Evolutionary conservation across 2,113 vertebrate genomes (phyloP).

Genomic region (Chaetops frenatus): DNA sequence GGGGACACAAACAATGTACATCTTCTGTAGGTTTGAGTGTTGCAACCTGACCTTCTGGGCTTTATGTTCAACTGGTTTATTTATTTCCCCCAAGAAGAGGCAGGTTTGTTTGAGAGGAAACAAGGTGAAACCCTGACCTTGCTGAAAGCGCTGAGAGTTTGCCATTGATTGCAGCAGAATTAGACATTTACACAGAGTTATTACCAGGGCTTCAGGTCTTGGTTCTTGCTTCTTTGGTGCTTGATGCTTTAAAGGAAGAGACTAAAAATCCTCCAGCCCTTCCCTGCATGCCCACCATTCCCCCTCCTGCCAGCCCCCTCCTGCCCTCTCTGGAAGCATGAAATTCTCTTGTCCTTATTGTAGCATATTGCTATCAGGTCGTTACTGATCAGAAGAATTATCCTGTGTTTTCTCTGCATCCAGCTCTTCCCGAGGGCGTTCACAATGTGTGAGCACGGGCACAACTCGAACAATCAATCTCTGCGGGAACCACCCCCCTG

Average conservation of each 20-base stretch:
- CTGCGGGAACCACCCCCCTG: not conserved
- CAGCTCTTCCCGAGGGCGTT: not conserved
- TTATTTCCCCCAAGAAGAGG: constrained; percentile 9
- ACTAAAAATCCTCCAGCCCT: not conserved
- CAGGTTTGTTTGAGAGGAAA: not conserved
- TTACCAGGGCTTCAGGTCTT: not conserved
- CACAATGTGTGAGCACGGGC: not conserved
- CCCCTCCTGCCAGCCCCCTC: not conserved
- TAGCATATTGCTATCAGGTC: not conserved
- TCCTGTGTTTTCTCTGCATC: not conserved
- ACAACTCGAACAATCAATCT: not conserved
- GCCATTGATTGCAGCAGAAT: not conserved
- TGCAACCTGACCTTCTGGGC: not conserved
- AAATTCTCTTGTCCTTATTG: not conserved
- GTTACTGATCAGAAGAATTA: not conserved
- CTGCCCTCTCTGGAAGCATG: not conserved
- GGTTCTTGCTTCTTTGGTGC: not conserved
- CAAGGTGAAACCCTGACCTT: constrained; percentile 35
- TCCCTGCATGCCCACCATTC: not conserved
- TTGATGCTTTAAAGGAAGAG: not conserved
- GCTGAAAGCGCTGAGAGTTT: not conserved
- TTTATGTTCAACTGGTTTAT: not conserved
- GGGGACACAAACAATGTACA: not conserved
- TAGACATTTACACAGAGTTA: not conserved
- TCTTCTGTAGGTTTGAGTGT: not conserved